These are phyloP conservation scores for Xestia sexstrigata DNA, from an alignment of 2,888 invertebrate species.

Conservation along the genomic window DNA sequence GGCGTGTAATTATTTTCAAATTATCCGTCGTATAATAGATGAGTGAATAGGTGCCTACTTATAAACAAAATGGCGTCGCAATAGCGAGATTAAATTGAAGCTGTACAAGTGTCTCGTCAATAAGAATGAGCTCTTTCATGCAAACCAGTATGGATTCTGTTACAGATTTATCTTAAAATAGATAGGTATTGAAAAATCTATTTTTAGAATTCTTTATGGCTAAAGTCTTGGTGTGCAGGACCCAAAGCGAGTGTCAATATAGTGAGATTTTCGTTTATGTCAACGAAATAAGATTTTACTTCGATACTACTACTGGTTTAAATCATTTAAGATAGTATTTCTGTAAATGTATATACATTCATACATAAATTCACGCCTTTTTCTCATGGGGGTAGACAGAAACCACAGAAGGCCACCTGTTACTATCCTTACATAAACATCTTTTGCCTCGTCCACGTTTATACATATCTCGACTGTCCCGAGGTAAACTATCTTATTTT, in stretches of 20 bases:
- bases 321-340: background rate
- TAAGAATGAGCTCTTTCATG: slow-evolving; percentile 35
- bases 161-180: slow-evolving; percentile 10
- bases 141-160: slow-evolving; percentile 31
- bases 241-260: no score
- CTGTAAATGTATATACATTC: background rate
- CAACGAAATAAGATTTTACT: background rate
- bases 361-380: background rate
- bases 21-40: slow-evolving; percentile 28
- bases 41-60: slow-evolving; percentile 44
- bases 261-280: background rate
- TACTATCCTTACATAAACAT: no score
- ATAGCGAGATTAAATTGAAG: slow-evolving; percentile 58
- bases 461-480: no score
- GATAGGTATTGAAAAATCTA: background rate
- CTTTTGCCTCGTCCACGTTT: no score
- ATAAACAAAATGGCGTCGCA: slow-evolving; percentile 27
- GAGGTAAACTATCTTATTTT: no score
- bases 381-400: no score
- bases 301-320: background rate
- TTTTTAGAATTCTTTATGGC: background rate
- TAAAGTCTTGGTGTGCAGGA: background rate
- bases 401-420: no score
- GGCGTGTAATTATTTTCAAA: slow-evolving; percentile 10
- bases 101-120: slow-evolving; percentile 36